phyloP scores from a whole-genome alignment of 2,888 invertebrate genomes.

The Rhamphomyia laevipes region DNA sequence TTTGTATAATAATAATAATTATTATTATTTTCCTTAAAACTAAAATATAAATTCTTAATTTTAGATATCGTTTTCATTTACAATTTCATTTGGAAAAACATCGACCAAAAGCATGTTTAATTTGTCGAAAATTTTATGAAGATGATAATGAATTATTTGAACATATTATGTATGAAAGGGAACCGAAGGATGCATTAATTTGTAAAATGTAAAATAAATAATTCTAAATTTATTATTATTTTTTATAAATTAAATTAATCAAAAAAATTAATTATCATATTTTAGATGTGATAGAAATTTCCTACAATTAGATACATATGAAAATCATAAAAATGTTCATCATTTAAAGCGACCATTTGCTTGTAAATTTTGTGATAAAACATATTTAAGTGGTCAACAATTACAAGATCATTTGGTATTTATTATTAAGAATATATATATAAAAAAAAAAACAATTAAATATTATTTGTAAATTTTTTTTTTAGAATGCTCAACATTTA shows the following conservation, averaged over 20 bases:
- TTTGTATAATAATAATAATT: constrained; percentile 6
- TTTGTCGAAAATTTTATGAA: constrained; percentile 25
- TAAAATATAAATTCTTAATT: not conserved
- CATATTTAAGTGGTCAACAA: constrained; percentile 14
- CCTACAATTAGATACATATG: constrained; percentile 13
- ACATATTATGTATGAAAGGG: constrained; percentile 30
- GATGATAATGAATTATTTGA: constrained; percentile 30
- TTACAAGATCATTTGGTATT: constrained; percentile 11
- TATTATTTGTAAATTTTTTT: no score
- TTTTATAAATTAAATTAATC: not conserved
- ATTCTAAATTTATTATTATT: no score
- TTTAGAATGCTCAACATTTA: no score
- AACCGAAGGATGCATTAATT: constrained; percentile 20
- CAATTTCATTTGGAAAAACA: constrained; percentile 32
- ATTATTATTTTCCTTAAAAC: not conserved
- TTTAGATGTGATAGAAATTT: constrained; percentile 30
- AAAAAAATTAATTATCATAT: not conserved
- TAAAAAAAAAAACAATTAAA: not conserved
- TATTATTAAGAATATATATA: no score
- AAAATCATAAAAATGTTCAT: constrained; percentile 21
- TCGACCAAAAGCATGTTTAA: constrained; percentile 28
- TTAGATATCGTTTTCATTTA: constrained; percentile 31
- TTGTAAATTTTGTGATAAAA: constrained; percentile 19
- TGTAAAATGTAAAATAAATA: constrained; percentile 21
- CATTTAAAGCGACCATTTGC: constrained; percentile 16